Conservation (phyloP, 1,140 invertebrate genomes). For the Atta texana region DNA sequence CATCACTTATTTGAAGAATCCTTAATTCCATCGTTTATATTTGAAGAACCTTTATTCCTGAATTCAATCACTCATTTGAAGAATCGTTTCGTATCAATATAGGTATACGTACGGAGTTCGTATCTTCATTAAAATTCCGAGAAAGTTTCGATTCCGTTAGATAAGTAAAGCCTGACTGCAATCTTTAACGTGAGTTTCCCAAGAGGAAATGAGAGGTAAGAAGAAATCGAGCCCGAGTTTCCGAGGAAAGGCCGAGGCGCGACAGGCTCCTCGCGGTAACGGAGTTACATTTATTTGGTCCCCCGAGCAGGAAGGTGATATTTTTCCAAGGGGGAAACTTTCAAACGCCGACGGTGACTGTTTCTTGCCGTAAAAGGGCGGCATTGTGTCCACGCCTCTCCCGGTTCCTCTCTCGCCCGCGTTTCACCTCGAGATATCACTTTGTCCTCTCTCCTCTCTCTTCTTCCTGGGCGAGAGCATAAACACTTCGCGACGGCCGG, state of each 20-base stretch:
- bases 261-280: conserved; percentile 43
- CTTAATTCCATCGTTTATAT: too few relatives aligned
- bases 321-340: conserved; percentile 78
- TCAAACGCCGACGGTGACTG: conserved; percentile 77
- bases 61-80: too few relatives aligned
- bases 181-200: conserved; percentile 27
- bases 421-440: not conserved
- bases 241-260: conserved; percentile 46
- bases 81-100: not conserved
- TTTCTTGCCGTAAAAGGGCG: conserved; percentile 78
- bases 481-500: conserved; percentile 73
- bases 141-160: not conserved
- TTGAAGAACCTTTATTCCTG: too few relatives aligned
- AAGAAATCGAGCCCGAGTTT: conserved; percentile 51
- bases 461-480: conserved; percentile 62
- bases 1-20: not conserved
- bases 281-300: conserved; percentile 74
- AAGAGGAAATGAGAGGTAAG: conserved; percentile 16
- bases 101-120: not conserved
- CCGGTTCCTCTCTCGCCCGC: not conserved
- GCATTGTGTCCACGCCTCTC: conserved; percentile 71
- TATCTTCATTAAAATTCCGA: conserved; percentile 3
- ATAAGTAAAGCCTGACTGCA: conserved; percentile 1
- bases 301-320: conserved; percentile 68
- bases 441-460: conserved; percentile 30